Evolutionary conservation across 2,888 invertebrate genomes (phyloP), one percentile per base, ranked within the genome.

Genomic region (Drosophila algonquin): DNA sequence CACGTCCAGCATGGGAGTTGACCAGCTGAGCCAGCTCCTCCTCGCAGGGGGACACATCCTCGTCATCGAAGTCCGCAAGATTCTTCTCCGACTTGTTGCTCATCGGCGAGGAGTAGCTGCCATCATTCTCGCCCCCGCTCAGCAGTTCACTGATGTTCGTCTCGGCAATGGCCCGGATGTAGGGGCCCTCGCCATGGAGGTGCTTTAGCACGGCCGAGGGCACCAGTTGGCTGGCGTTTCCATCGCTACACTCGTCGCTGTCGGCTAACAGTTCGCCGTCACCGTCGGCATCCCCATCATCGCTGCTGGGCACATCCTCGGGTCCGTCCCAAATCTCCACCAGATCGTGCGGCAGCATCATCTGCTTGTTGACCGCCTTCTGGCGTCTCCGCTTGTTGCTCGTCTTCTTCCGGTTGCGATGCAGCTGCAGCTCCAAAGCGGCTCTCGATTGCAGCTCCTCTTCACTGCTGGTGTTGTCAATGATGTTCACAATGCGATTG

Each of bases 61-160:
- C 98, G 6, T 98, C 98, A 88, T 98, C 98, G 88, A 98, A 96
- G 92, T 98, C 98, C 0, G 97, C 97, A 95, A 98, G 95, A 91
- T 98, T 98, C 81, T 98, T 97, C 87, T 98, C 98, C 2, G 98
- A 98, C 92, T 98, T 98, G 81, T 96, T 97, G 73, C 97, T 98
- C 93, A 97, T 95, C 40, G 97, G 95, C 0, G 98, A 98, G n/a
- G 98, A 98, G 81, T 97, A 97, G 89, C 97, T 97, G n/a, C 97
- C 97, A 86, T 95, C 95, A 63, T 95, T 95, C 81, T 96, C 95
- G 61, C 95, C 95, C 0, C 94, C 94, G 76, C 94, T 94, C 7
- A 92, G 68, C 40, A 92, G 80, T 51, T 92, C 92, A 60, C 91
- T 92, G 6, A 92, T 90, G 63, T 92, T 91, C 10, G 91, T 91